These are phyloP conservation scores for Neodontobutis hainanensis DNA, from an alignment of 2,113 vertebrate genomes.

Conservation along the genomic window DNA sequence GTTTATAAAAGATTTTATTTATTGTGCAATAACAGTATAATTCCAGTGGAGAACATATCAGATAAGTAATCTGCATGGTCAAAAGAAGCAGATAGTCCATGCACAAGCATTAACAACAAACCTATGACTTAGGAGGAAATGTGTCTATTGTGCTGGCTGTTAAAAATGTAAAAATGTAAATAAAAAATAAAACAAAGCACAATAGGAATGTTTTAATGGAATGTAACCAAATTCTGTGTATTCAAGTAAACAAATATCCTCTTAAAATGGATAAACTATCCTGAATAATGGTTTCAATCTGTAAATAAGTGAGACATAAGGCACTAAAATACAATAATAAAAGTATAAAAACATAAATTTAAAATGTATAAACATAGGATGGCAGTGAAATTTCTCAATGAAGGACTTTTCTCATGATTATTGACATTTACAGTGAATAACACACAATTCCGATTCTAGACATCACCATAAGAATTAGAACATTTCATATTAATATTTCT, in stretches of 20 bases:
- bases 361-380: constrained; percentile 23
- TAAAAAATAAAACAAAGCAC: constrained; percentile 27
- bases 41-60: constrained; percentile 47
- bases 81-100: constrained; percentile 46
- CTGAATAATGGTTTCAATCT: constrained; percentile 14
- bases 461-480: constrained; percentile 58
- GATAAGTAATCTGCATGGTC: constrained; percentile 30
- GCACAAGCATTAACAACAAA: constrained; percentile 31
- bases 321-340: constrained; percentile 9
- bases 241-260: constrained; percentile 53
- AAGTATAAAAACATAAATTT: constrained; percentile 35
- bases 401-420: constrained; percentile 30
- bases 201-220: constrained; percentile 12
- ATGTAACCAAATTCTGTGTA: constrained; percentile 14
- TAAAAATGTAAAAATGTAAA: too few relatives aligned
- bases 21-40: constrained; percentile 60
- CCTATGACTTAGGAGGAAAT: neutral
- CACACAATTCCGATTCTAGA: constrained; percentile 43
- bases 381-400: constrained; percentile 45
- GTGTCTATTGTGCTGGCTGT: constrained; percentile 46
- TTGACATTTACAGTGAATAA: constrained; percentile 49
- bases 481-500: constrained; percentile 50
- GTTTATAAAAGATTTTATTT: constrained; percentile 41
- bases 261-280: constrained; percentile 46
- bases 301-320: constrained; percentile 1